phyloP scores from a whole-genome alignment of 2,797 vertebrate genomes.

The Hydrophis major region DNA sequence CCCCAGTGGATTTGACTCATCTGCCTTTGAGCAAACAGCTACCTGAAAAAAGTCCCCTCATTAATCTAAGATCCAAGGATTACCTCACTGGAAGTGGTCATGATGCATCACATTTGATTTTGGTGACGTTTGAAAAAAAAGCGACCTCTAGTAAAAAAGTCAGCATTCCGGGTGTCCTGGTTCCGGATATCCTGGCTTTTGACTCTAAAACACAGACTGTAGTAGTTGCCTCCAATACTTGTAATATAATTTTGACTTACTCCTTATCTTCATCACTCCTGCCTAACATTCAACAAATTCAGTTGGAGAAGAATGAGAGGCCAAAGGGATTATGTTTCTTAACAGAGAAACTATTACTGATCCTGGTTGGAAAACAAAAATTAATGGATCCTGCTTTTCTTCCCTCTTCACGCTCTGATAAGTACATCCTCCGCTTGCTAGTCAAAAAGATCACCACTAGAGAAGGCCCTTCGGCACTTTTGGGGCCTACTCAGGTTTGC shows the following conservation, averaged over 20 bases:
- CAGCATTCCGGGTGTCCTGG: slow-evolving; percentile 88
- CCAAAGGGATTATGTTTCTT: slow-evolving; percentile 93
- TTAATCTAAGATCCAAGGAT: slow-evolving; percentile 82
- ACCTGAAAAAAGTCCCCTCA: slow-evolving; percentile 81
- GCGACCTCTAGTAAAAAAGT: slow-evolving; percentile 86
- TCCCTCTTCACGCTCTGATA: slow-evolving; percentile 87
- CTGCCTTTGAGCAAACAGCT: slow-evolving; percentile 76
- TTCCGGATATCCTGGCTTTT: slow-evolving; percentile 90
- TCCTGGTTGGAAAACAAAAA: slow-evolving; percentile 89
- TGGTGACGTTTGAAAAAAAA: slow-evolving; percentile 88
- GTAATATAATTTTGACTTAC: slow-evolving; percentile 87
- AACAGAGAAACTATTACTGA: slow-evolving; percentile 80
- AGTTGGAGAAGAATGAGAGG: slow-evolving; percentile 83
- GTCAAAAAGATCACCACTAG: slow-evolving; percentile 78
- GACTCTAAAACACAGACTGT: slow-evolving; percentile 80
- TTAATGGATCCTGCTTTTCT: slow-evolving; percentile 84
- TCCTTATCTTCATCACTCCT: slow-evolving; percentile 79
- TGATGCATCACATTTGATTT: slow-evolving; percentile 88
- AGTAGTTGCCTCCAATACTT: slow-evolving; percentile 89
- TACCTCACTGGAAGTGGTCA: slow-evolving; percentile 81
- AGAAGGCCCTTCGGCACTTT: slow-evolving; percentile 52
- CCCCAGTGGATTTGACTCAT: slow-evolving; percentile 83
- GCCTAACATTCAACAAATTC: slow-evolving; percentile 88
- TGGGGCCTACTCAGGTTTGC: slow-evolving; percentile 40
- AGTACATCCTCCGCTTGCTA: slow-evolving; percentile 82